phyloP scores from a whole-genome alignment of 2,113 vertebrate genomes.

The Sinosuthora webbiana region DNA sequence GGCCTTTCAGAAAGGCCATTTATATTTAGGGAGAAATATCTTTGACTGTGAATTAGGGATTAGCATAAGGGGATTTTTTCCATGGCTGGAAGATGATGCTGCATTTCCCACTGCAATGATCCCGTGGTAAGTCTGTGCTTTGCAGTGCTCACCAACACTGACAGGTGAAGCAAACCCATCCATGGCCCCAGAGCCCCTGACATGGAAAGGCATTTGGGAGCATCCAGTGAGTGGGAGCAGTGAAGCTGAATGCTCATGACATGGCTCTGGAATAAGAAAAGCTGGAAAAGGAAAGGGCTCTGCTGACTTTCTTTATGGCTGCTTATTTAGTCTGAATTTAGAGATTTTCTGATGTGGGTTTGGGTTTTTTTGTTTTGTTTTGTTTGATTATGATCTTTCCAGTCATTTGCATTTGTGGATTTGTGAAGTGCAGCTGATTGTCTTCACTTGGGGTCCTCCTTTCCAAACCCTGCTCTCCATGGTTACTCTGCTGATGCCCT shows the following conservation, averaged over 20 bases:
- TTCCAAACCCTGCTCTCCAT: background rate
- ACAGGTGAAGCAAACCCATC: conserved; percentile 23
- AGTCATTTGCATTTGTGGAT: background rate
- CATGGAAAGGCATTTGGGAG: background rate
- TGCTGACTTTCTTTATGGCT: background rate
- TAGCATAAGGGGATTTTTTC: background rate
- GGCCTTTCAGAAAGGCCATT: background rate
- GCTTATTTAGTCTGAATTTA: background rate
- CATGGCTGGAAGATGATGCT: background rate
- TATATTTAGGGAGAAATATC: background rate
- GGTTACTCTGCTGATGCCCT: background rate
- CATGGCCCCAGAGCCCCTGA: background rate
- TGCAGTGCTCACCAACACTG: background rate
- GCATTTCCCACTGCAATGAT: background rate
- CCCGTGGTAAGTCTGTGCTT: background rate
- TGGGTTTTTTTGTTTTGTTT: background rate
- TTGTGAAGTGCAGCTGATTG: background rate
- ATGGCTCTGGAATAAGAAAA: background rate
- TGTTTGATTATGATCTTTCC: background rate
- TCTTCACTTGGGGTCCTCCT: rapidly evolving
- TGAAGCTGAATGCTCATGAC: background rate
- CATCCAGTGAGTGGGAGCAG: background rate
- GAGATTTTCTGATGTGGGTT: background rate
- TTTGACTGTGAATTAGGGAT: conserved; percentile 16
- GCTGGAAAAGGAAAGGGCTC: background rate